Evolutionary conservation across 2,888 invertebrate species (phyloP).

Genomic region (Oscheius onirici): DNA sequence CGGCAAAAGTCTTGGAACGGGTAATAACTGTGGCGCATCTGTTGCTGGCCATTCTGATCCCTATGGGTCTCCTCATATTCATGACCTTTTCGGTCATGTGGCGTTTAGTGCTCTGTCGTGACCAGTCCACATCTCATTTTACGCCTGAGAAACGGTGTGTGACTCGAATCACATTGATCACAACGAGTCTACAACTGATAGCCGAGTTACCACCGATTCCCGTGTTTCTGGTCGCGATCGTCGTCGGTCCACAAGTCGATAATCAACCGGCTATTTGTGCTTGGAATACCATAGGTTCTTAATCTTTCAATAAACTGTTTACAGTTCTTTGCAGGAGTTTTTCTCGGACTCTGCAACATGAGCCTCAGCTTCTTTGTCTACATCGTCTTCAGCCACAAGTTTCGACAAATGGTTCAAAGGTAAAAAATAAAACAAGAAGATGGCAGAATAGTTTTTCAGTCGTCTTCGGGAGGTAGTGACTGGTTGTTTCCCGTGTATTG

Average conservation of each 20-base stretch:
- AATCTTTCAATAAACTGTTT: too few relatives aligned
- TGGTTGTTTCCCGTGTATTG: not conserved
- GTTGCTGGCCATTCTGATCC: conserved; percentile 62
- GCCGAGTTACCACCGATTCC: conserved; percentile 64
- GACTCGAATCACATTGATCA: conserved; percentile 69
- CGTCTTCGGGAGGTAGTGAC: conserved; percentile 7
- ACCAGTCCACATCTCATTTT: conserved; percentile 45
- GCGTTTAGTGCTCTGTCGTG: conserved; percentile 48
- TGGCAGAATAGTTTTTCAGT: not conserved
- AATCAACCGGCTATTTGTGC: conserved; percentile 45
- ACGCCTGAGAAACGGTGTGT: conserved; percentile 67
- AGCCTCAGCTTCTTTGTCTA: conserved; percentile 69
- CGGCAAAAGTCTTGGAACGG: conserved; percentile 45
- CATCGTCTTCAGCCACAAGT: conserved; percentile 61
- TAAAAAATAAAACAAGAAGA: conserved; percentile 20
- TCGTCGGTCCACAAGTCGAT: conserved; percentile 51
- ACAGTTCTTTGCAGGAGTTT: conserved; percentile 53
- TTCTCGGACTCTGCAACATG: conserved; percentile 67
- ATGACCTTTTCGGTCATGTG: conserved; percentile 65
- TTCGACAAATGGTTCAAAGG: conserved; percentile 62
- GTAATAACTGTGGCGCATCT: conserved; percentile 63
- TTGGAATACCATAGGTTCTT: conserved; percentile 44
- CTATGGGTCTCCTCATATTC: conserved; percentile 63
- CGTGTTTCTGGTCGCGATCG: conserved; percentile 58
- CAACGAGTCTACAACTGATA: conserved; percentile 62